Percentiles rank a stretch among this genome's conserved stretches.
phyloP scores from a whole-genome alignment of 2,888 invertebrate genomes.

The Tholera decimalis region DNA sequence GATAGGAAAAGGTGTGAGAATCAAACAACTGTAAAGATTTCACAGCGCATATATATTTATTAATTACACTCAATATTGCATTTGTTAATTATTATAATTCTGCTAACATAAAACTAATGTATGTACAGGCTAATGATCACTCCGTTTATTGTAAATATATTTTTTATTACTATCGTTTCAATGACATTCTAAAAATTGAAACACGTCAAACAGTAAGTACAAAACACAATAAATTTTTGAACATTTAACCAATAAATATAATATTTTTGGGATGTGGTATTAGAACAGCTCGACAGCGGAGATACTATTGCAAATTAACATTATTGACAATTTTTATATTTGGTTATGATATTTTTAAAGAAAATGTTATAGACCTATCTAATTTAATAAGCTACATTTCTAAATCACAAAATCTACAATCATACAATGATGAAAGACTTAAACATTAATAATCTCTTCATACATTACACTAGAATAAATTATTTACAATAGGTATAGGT shows the following conservation, averaged over 20 bases:
- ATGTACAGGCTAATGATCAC: slow-evolving; percentile 42
- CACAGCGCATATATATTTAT: slow-evolving; percentile 67
- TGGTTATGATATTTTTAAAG: neutral
- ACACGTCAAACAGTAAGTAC: slow-evolving; percentile 17
- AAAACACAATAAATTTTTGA: slow-evolving; percentile 1
- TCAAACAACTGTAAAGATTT: slow-evolving; percentile 35
- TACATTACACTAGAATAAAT: slow-evolving; percentile 4
- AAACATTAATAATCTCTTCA: slow-evolving; percentile 4
- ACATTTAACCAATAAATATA: neutral
- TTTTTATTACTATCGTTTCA: neutral
- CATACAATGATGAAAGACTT: neutral
- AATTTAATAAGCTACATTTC: neutral
- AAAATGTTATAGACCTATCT: neutral
- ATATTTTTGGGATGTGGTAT: neutral
- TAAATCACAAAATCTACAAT: slow-evolving; percentile 11
- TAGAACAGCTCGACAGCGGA: neutral
- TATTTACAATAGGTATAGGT: slow-evolving; percentile 47
- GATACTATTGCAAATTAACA: neutral
- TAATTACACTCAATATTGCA: slow-evolving; percentile 77
- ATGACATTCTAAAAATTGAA: neutral
- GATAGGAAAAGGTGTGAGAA: too few relatives aligned
- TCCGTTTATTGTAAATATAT: slow-evolving; percentile 4
- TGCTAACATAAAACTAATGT: slow-evolving; percentile 32
- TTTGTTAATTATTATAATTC: slow-evolving; percentile 55
- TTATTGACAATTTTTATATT: neutral